phyloP scores from a whole-genome alignment of 2,113 vertebrate species.

The Pteruthius melanotis region DNA sequence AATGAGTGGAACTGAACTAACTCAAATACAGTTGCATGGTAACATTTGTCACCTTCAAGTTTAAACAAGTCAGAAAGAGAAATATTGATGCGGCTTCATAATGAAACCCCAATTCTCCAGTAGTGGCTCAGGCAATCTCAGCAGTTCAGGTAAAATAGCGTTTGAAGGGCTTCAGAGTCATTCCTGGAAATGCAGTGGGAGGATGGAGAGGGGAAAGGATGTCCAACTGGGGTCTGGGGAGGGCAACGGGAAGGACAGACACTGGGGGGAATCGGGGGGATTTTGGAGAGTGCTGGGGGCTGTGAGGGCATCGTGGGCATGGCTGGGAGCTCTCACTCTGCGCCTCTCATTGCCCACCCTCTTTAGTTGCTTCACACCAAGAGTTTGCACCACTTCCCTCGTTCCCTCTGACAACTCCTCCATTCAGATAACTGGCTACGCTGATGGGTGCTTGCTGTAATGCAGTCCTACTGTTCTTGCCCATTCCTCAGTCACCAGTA shows the following conservation, averaged over 20 bases:
- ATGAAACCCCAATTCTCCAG: not conserved
- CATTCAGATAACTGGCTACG: not conserved
- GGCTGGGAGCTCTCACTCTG: not conserved
- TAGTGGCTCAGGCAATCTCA: not conserved
- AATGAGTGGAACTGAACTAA: not conserved
- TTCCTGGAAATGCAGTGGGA: not conserved
- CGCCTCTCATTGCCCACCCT: accelerated
- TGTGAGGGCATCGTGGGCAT: not conserved
- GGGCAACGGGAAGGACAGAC: not conserved
- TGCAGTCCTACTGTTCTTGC: not conserved
- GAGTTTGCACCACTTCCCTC: not conserved
- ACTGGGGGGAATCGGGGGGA: accelerated
- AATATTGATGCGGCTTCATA: not conserved
- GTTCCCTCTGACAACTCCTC: not conserved
- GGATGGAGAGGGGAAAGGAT: not conserved
- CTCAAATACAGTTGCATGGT: not conserved
- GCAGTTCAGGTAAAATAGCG: not conserved
- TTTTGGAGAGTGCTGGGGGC: not conserved
- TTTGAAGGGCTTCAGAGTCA: not conserved
- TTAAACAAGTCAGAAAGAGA: not conserved
- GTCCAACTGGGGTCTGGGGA: not conserved
- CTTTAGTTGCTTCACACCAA: not conserved
- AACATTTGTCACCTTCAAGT: not conserved
- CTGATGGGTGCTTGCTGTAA: not conserved
- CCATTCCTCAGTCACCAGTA: constrained; percentile 2